Evolutionary conservation across 2,113 vertebrate genomes (phyloP).

Genomic region (Anolis carolinensis): DNA sequence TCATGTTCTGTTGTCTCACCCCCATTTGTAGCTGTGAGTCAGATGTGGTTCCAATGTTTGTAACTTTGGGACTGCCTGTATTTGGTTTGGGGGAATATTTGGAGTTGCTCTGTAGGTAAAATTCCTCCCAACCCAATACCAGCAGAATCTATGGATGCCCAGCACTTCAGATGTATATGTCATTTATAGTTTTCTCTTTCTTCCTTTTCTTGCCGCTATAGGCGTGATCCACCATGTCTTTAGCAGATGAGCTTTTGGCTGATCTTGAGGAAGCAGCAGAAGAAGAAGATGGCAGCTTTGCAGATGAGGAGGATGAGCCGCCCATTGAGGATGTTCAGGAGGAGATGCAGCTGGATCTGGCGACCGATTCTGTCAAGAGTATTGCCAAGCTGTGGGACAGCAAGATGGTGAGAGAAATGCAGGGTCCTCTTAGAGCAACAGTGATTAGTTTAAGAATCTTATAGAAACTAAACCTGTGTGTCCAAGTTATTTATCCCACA

Average conservation of each 20-base stretch:
- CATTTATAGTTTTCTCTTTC: no score
- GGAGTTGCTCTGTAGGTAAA: neutral
- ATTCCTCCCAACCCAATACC: neutral
- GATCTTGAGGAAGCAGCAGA: constrained; percentile 90
- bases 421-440: neutral
- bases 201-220: neutral
- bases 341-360: constrained; percentile 89
- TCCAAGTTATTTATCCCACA: neutral
- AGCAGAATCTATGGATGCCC: neutral
- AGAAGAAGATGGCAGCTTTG: constrained; percentile 83
- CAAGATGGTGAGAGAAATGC: constrained; percentile 78
- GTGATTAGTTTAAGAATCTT: neutral
- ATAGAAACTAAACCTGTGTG: neutral
- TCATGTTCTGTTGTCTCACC: no score
- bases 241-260: constrained; percentile 90
- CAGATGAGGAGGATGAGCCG: constrained; percentile 68
- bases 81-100: neutral
- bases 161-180: neutral
- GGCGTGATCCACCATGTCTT: constrained; percentile 78
- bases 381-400: constrained; percentile 93
- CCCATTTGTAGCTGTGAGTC: no score
- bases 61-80: neutral
- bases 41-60: no score
- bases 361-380: constrained; percentile 84
- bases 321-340: constrained; percentile 88